Evolutionary conservation across 2,113 vertebrate species (phyloP).

Genomic region (Gymnobelideus leadbeateri): DNA sequence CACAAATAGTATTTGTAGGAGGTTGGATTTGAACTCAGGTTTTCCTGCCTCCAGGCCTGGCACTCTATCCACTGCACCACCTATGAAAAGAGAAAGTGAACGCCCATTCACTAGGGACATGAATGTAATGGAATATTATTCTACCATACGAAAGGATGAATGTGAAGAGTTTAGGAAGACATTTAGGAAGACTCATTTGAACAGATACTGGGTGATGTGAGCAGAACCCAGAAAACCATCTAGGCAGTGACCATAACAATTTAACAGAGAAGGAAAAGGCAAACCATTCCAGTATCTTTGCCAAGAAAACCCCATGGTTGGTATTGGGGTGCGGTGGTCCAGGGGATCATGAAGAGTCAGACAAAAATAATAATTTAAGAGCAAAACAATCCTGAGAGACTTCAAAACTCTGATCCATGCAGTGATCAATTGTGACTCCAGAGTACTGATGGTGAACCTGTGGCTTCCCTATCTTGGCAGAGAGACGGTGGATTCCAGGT

Average conservation of each 20-base stretch:
- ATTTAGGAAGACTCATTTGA: not conserved
- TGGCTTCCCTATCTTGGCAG: not conserved
- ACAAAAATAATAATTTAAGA: not conserved
- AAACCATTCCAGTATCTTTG: not conserved
- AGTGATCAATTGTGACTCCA: not conserved
- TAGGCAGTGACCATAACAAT: not conserved
- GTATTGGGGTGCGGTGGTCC: not conserved
- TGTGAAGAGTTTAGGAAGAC: not conserved
- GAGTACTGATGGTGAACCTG: not conserved
- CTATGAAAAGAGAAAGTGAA: not conserved
- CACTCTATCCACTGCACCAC: not conserved
- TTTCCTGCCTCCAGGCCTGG: not conserved
- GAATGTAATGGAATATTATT: not conserved
- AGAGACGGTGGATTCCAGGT: not conserved
- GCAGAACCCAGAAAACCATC: not conserved
- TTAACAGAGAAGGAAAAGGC: not conserved
- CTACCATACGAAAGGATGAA: not conserved
- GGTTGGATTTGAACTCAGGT: not conserved
- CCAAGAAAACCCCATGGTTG: not conserved
- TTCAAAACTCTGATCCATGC: not conserved
- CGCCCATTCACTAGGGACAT: not conserved
- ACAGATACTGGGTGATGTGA: not conserved
- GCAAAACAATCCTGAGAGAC: not conserved
- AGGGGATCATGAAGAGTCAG: not conserved
- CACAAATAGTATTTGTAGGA: not conserved